Evolutionary conservation across 1,140 invertebrate species (phyloP).

Genomic region (Euwallacea similis): DNA sequence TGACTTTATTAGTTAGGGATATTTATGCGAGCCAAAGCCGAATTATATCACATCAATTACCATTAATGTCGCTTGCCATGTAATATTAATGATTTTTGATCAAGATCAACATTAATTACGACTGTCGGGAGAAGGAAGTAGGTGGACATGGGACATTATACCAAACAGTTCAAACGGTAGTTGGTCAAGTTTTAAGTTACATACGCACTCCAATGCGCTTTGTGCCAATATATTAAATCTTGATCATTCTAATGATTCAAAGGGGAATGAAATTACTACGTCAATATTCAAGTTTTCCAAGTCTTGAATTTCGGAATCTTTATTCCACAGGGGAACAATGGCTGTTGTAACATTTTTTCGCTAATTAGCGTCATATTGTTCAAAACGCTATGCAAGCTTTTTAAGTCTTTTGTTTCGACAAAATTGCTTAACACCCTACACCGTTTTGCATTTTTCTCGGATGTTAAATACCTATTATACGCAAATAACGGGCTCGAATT

Average conservation of each 20-base stretch:
- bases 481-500: slow-evolving; percentile 8
- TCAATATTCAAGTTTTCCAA: not conserved
- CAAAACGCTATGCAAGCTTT: slow-evolving; percentile 11
- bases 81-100: slow-evolving; percentile 24
- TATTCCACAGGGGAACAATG: slow-evolving; percentile 15
- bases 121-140: slow-evolving; percentile 9
- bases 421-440: slow-evolving; percentile 22
- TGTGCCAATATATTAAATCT: not conserved
- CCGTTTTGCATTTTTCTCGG: slow-evolving; percentile 19
- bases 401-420: slow-evolving; percentile 29
- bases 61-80: slow-evolving; percentile 17
- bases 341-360: slow-evolving; percentile 9
- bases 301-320: not conserved
- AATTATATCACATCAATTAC: slow-evolving; percentile 14
- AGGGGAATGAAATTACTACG: not conserved
- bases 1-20: slow-evolving; percentile 3
- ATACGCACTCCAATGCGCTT: not conserved
- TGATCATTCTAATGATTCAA: not conserved
- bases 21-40: slow-evolving; percentile 2
- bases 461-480: slow-evolving; percentile 22
- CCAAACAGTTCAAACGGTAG: slow-evolving; percentile 13
- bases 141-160: slow-evolving; percentile 18
- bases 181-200: slow-evolving; percentile 13
- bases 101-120: slow-evolving; percentile 19
- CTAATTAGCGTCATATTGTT: slow-evolving; percentile 31